A percentile compares a stretch with the other conserved stretches of the same genome.
These are phyloP conservation scores for Gisinianus flammeolus DNA, from an alignment of 2,888 invertebrate species.

Conservation along the genomic window DNA sequence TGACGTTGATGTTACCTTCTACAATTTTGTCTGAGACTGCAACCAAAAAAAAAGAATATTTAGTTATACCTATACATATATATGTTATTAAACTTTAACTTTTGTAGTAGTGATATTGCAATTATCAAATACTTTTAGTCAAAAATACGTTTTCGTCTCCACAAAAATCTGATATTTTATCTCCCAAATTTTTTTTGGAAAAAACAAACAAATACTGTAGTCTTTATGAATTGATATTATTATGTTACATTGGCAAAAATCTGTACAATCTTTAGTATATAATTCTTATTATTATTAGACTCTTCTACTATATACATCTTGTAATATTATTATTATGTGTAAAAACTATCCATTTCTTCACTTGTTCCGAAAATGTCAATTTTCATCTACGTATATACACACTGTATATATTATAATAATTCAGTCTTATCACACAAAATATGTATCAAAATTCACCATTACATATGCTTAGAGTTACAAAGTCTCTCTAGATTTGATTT, in stretches of 20 bases:
- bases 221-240: not conserved
- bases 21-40: slow-evolving; percentile 31
- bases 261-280: no score
- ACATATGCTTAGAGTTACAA: no score
- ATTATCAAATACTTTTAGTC: not conserved
- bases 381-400: no score
- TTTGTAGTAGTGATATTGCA: not conserved
- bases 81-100: not conserved
- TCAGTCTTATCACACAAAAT: no score
- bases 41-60: slow-evolving; percentile 29
- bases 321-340: no score
- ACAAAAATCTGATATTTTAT: not conserved
- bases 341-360: no score
- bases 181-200: not conserved
- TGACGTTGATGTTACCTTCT: slow-evolving; percentile 1
- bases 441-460: no score
- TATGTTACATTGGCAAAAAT: not conserved
- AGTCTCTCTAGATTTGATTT: no score
- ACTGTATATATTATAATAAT: no score
- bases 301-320: no score
- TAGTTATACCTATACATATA: slow-evolving; percentile 2
- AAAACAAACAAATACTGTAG: not conserved
- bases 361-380: no score
- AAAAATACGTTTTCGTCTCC: not conserved
- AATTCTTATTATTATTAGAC: no score